Percentiles rank a stretch among this genome's conserved stretches.
These are phyloP conservation scores for Trichechus manatus DNA, from an alignment of 2,113 vertebrate species.

Conservation along the genomic window DNA sequence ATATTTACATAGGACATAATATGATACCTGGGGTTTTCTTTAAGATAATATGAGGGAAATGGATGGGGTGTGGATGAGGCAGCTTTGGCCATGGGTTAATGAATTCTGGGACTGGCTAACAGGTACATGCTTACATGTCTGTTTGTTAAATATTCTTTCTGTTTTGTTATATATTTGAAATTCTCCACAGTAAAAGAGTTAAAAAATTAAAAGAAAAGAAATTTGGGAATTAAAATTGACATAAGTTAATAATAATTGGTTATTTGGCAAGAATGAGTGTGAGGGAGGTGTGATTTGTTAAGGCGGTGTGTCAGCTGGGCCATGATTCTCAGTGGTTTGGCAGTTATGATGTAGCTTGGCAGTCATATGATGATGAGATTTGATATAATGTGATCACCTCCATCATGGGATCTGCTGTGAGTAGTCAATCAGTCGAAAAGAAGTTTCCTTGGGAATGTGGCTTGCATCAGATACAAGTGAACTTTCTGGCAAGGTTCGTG, in stretches of 20 bases:
- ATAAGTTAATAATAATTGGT: not conserved
- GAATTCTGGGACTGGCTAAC: not conserved
- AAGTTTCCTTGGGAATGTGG: too few relatives aligned
- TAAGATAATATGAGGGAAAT: not conserved
- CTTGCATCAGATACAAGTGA: too few relatives aligned
- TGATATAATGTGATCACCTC: too few relatives aligned
- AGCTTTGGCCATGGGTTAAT: not conserved
- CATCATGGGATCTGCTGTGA: too few relatives aligned
- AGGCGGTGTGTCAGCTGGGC: too few relatives aligned
- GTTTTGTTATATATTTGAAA: not conserved
- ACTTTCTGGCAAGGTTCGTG: too few relatives aligned
- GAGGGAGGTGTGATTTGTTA: not conserved
- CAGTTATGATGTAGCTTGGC: too few relatives aligned
- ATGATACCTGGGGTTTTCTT: not conserved
- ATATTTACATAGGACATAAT: not conserved
- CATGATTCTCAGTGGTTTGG: too few relatives aligned
- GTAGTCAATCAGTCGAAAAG: too few relatives aligned
- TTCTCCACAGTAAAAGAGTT: not conserved
- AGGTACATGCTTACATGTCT: not conserved
- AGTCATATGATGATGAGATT: too few relatives aligned
- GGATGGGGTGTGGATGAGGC: not conserved
- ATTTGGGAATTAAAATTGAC: not conserved
- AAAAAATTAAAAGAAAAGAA: not conserved
- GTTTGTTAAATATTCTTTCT: not conserved
- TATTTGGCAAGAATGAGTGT: not conserved